Percentiles rank a stretch among this genome's conserved stretches.
Conservation (phyloP, 1,140 invertebrate species). For the Dufourea novaeangliae region DNA sequence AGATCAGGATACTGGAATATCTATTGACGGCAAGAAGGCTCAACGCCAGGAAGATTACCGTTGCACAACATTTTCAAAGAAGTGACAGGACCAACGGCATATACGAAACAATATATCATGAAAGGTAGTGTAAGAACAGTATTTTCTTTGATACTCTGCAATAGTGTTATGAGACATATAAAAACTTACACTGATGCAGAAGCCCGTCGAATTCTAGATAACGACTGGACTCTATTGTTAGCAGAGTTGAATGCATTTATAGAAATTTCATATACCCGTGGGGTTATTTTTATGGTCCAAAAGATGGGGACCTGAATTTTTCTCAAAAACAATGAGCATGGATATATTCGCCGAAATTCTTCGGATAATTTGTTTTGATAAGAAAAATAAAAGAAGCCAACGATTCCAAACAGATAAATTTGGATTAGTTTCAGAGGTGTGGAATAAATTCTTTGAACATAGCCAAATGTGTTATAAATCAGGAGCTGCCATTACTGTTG, state of each 20-base stretch:
- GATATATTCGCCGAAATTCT: too few relatives aligned
- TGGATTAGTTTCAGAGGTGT: too few relatives aligned
- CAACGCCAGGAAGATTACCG: constrained; percentile 39
- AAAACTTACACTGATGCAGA: constrained; percentile 44
- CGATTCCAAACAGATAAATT: too few relatives aligned
- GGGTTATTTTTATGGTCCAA: constrained; percentile 37
- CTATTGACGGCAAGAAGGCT: constrained; percentile 38
- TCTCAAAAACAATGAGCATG: constrained; percentile 63
- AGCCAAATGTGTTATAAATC: too few relatives aligned
- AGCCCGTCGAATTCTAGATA: constrained; percentile 32
- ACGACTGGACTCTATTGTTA: constrained; percentile 23
- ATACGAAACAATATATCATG: constrained; percentile 54
- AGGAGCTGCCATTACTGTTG: too few relatives aligned
- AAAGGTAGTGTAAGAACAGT: constrained; percentile 23
- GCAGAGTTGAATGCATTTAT: constrained; percentile 34
- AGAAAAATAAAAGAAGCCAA: too few relatives aligned
- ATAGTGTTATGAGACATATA: constrained; percentile 37
- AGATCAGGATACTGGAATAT: constrained; percentile 20
- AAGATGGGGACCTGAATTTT: constrained; percentile 63
- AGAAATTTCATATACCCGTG: constrained; percentile 42
- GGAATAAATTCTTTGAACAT: too few relatives aligned
- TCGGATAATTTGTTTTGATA: too few relatives aligned
- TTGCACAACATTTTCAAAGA: constrained; percentile 59
- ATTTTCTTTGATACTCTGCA: constrained; percentile 33
- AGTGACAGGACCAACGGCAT: constrained; percentile 46